Evolutionary conservation across 2,113 vertebrate species (phyloP), one percentile per base, ranked within the genome.

Genomic region (Puntigrus tetrazona): DNA sequence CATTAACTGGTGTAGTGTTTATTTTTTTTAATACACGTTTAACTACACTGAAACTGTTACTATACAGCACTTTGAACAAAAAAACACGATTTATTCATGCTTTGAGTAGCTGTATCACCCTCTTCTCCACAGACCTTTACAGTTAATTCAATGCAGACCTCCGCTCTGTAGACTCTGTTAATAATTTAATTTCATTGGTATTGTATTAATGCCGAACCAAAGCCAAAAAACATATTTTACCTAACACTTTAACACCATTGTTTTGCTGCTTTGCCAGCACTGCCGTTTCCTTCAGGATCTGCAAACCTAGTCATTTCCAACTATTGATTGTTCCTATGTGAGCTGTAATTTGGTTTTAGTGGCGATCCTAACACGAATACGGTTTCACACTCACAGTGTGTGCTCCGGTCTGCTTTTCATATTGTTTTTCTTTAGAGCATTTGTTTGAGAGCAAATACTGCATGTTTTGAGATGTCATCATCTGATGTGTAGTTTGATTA

Each of bases 391-490:
- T 74, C 16, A 4, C 45, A 13, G 1, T 50, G 16, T 20, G 20
- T 50, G n/a, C 22, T 14, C 67, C 41, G 38, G 41, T 41, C 61
- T 25, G 43, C 45, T 27, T 45, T 57, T 22, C 3, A 41, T 25
- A 11, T 65, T 82, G 65, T 84, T 84, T 78, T 67, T 80, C 27
- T 67, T 22, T 2, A 34, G 3, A 79, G 9, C 52, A 55, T 79
- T 57, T 84, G 36, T 85, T 78, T 73, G 55, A 78, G 52, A 65
- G 61, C 61, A 87, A 81, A 84, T 50, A 69, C 69, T 69, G 57
- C 14, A 29, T 69, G 52, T 16, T 43, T 47, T 65, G 34, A 27
- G 13, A 80, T 80, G 59, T 80, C 78, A 45, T 80, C 27, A 63
- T 65, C 7, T 16, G 34, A 7, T 34, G 9, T 78, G 50, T 75